Evolutionary conservation across 2,113 vertebrate species (phyloP), one percentile per base, ranked within the genome.

Genomic region (Noturus placidus): DNA sequence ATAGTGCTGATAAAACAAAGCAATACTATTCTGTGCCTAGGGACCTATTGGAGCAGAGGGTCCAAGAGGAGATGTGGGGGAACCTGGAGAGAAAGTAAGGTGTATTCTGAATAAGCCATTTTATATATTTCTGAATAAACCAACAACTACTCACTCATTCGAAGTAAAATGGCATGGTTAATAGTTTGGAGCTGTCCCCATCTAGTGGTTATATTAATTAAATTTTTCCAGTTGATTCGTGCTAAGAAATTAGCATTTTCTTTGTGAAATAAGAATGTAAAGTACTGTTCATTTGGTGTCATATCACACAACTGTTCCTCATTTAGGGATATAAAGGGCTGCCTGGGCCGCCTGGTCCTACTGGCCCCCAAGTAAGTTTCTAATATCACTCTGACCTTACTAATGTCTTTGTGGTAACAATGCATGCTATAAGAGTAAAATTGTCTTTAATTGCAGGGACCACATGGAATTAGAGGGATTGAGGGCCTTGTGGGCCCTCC

Each of bases 51-150:
- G 97, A 67, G 63, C 89, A 54, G 94, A 90, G 19, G 97, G 97
- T 70, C 91, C 90, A 0, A 82, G 0, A 87, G 97, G 97, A 20
- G 93, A 96, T 63, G 89, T 88, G 90, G 97, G 97, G 84, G 94
- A 95, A 91, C 94, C 95, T 83, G 97, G 96, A 85, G 86, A 85
- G 38, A 97, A 96, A 96, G 97, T 98, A 94, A 93, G 82, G 30
- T 57, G 74, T 87, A 80, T 30, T 59, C 10, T 27, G 7, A 61
- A 38, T 61, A 30, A 25, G 35, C 5, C 52, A 20, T 52, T 84
- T 20, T 42, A 42, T 59, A 14, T 7, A 15, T 25, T 77, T 77
- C 13, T n/a, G 74, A 50, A 14, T 27, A 86, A 42, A 5, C 4
- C 30, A 59, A 42, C 14, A 77, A 20, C 9, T 54, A 22, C 11